Conservation (phyloP, 2,888 invertebrate species). For the Sphecodes monilicornis region DNA sequence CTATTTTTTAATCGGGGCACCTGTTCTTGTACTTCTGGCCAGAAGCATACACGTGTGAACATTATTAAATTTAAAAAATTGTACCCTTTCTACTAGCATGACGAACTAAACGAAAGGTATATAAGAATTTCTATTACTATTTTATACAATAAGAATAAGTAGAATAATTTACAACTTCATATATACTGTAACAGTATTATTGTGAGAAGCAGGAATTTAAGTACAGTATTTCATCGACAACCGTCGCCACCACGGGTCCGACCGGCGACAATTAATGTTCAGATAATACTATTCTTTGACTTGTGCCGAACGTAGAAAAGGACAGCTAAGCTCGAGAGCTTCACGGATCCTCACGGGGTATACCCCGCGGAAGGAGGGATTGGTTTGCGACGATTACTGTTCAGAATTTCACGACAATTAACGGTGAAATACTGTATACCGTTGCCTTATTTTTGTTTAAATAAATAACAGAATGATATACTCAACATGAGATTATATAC, state of each 20-base stretch:
- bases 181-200: constrained; percentile 6
- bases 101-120: neutral
- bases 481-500: too few species aligned
- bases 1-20: neutral
- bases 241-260: too few species aligned
- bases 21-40: neutral
- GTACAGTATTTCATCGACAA: too few species aligned
- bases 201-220: constrained; percentile 2
- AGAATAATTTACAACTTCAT: constrained; percentile 5
- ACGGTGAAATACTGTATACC: too few species aligned
- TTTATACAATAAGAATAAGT: neutral
- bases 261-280: too few species aligned
- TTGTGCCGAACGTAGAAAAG: too few species aligned
- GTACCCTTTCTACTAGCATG: neutral
- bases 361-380: too few species aligned
- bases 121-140: constrained; percentile 2
- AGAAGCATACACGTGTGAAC: neutral
- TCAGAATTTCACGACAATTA: too few species aligned
- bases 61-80: constrained; percentile 12
- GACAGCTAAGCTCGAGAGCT: too few species aligned
- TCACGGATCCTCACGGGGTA: too few species aligned
- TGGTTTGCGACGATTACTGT: too few species aligned
- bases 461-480: neutral
- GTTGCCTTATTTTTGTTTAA: neutral
- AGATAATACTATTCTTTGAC: too few species aligned